Evolutionary conservation across 1,140 invertebrate genomes (phyloP).

Genomic region (Argopecten irradians): DNA sequence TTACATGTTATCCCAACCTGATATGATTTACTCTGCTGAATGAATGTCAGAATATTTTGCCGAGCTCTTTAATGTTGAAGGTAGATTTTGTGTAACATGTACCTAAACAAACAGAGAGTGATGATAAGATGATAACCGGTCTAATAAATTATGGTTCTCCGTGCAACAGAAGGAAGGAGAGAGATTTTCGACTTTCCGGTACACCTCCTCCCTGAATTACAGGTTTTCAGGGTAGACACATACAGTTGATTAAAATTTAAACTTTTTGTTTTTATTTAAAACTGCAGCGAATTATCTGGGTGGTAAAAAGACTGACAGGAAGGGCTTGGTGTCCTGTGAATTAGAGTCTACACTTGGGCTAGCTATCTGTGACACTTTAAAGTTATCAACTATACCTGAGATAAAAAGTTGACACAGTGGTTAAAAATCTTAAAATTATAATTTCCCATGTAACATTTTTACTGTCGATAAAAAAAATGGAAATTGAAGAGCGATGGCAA

Average conservation of each 20-base stretch:
- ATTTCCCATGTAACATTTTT: background rate
- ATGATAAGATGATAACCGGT: background rate
- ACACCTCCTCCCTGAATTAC: too few species aligned
- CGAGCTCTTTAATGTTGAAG: background rate
- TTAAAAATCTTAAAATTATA: background rate
- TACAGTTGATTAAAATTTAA: background rate
- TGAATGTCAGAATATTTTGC: background rate
- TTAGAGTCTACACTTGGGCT: background rate
- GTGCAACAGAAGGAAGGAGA: background rate
- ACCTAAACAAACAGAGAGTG: background rate
- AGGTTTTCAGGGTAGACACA: background rate
- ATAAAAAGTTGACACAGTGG: background rate
- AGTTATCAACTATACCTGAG: background rate
- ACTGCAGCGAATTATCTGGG: slow-evolving; percentile 1
- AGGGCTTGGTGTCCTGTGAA: background rate
- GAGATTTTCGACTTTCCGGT: background rate
- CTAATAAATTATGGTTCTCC: background rate
- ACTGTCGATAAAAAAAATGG: background rate
- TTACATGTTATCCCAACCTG: slow-evolving; percentile 16
- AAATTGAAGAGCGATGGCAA: background rate
- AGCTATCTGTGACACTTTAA: background rate
- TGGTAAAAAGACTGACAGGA: background rate
- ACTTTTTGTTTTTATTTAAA: slow-evolving; percentile 19
- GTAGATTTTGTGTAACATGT: background rate
- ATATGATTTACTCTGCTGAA: slow-evolving; percentile 2